Base-by-base conservation (phyloP, 64 coral and sea anemone species). In the Montipora sp. region DNA sequence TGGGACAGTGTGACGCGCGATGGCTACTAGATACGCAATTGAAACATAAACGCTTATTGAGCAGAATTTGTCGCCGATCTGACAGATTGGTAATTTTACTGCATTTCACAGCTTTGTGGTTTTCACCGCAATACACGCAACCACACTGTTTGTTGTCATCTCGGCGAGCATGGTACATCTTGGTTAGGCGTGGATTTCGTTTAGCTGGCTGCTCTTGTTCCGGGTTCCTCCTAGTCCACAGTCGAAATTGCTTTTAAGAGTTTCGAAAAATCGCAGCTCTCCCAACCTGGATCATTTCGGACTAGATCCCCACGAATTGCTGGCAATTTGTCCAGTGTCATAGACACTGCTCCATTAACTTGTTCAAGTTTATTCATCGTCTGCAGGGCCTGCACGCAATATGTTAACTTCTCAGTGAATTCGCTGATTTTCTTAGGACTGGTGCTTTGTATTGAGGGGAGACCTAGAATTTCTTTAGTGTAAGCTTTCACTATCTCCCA, bases 81-180 rank as follows among this genome's bases (percentile, higher is more conserved):
- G 48, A 36, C 77, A 73, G 70, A 22, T 16, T 48, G 15, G 73
- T 71, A 36, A 89, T 20, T 73, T 89, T 89, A 18, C 1, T 47
- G 51, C 73, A 89, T 58, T 78, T 53, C 8, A 55, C 50, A 51
- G 18, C 18, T 89, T 89, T 89, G 87, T 78, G 87, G 44, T 63
- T 53, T 27, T 78, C 87, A 12, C 74, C 74, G 77, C 74, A 89
- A 24, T 89, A 89, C 20, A 89, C 74, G 75, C 87, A 89, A 57
- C 53, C 53, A 57, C 3, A 3, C 53, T 57, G 53, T 57, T 57
- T 57, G 53, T 57, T 57, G 53, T 57, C 53, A 57, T 57, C 53
- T 57, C 3, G 53, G 53, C 53, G 53, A 57, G 53, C 2, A 57
- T 57, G 53, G 53, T 57, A 57, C 53, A 3, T 57, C 53, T 57